Base-by-base conservation (phyloP, 2,888 invertebrate genomes). In the Bembecia ichneumoniformis region DNA sequence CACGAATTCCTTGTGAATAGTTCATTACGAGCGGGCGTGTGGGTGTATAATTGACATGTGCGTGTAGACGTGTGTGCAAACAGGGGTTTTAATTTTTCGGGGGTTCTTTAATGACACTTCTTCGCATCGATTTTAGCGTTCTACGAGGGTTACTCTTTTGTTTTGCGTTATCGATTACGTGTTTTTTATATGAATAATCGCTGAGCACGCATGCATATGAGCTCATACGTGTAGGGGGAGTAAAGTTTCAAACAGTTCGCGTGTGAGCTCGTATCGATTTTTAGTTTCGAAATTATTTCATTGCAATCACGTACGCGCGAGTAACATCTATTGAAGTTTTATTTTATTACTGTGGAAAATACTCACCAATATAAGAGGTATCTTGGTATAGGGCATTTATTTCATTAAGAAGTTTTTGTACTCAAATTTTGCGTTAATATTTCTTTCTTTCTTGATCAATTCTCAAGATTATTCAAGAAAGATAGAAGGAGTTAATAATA, bases 61-160 rank as follows among this genome's bases (percentile, higher is more conserved):
- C 46, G 50, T 73, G 75, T 72, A 28, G 28, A 28, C 28, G 75
- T 64, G 75, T 60, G 65, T 57, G 63, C 59, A 62, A 62, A 65
- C 68, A 66, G 68, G 77, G 81, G 77, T 77, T 79, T 83, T 83
- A 80, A 82, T 80, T 86, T 87, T 86, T 77, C 48, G 82, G 84
- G 86, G 86, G 82, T 82, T 82, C 82, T 81, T 82, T 87, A 86
- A 87, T 86, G 86, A 86, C 86, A 87, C 86, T 86, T 83, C 82
- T 82, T 81, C 69, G 71, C 75, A 87, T 87, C 86, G 86, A 87
- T 87, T 86, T 83, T 83, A 75, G 75, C 72, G 70, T 78, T 78
- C 49, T 72, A 67, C 66, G 79, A 82, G 86, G 86, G 84, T 77
- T 74, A 76, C 72, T 74, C 84, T 78, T 83, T 86, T 86, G 84